phyloP scores from a whole-genome alignment of 2,797 vertebrate species.

The Salmo trutta region DNA sequence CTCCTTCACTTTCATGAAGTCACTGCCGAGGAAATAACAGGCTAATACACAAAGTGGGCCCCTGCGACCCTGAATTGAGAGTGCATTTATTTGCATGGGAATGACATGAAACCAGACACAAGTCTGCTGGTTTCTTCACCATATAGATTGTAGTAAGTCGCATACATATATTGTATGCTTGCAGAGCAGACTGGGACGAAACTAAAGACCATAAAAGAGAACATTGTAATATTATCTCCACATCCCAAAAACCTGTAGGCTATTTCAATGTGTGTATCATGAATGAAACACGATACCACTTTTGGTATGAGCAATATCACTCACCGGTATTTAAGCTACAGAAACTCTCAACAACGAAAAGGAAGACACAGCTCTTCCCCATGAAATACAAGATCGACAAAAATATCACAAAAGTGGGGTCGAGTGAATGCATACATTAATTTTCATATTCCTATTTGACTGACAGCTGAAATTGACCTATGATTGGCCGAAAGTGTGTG shows the following conservation, averaged over 20 bases:
- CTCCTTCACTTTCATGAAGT: conserved; percentile 6
- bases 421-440: background rate
- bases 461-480: conserved; percentile 16
- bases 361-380: background rate
- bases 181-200: background rate
- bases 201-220: background rate
- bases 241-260: background rate
- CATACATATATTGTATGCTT: background rate
- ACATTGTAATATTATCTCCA: background rate
- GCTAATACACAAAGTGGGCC: conserved; percentile 10
- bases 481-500: background rate
- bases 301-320: background rate
- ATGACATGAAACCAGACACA: conserved; percentile 6
- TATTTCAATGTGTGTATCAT: background rate
- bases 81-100: conserved; percentile 8
- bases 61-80: background rate
- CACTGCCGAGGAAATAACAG: conserved; percentile 5
- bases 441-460: conserved; percentile 19
- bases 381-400: background rate
- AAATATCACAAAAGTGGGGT: conserved; percentile 3
- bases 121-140: background rate
- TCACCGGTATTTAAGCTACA: background rate
- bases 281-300: background rate
- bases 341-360: background rate
- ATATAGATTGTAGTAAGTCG: background rate